phyloP scores from a whole-genome alignment of 2,888 invertebrate genomes.

The Orthonevra nobilis region DNA sequence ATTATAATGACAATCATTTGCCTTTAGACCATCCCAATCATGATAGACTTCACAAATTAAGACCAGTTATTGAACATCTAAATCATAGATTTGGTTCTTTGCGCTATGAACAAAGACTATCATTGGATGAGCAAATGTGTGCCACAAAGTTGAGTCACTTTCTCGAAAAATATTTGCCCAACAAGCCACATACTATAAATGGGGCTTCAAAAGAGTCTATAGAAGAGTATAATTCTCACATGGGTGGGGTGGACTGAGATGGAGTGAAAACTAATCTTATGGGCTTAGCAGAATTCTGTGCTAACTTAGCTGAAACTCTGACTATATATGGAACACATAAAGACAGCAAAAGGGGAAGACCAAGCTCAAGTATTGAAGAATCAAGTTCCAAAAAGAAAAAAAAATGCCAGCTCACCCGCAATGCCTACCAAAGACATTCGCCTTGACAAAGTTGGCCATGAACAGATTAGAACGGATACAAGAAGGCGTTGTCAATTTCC shows the following conservation, averaged over 20 bases:
- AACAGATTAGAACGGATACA: too few species aligned
- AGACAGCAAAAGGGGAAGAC: conserved; percentile 4
- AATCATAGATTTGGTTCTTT: conserved; percentile 21
- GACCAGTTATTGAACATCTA: conserved; percentile 29
- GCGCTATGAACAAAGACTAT: conserved; percentile 23
- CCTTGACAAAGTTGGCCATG: neutral
- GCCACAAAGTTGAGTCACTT: conserved; percentile 16
- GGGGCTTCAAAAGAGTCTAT: neutral
- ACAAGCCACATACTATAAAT: too few species aligned
- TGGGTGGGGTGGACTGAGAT: neutral
- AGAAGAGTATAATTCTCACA: too few species aligned
- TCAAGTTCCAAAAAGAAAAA: neutral
- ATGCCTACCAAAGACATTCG: conserved; percentile 8
- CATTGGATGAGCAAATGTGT: conserved; percentile 36
- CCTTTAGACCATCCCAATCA: conserved; percentile 30
- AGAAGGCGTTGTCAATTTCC: conserved; percentile 4
- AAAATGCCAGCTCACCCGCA: neutral
- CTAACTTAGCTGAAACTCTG: conserved; percentile 1
- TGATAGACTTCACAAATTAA: conserved; percentile 31
- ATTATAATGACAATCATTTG: conserved; percentile 37
- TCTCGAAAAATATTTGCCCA: conserved; percentile 31
- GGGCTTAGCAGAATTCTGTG: neutral
- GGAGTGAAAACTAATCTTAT: conserved; percentile 2
- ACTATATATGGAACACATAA: conserved; percentile 1
- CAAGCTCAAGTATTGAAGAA: conserved; percentile 11